Base-by-base conservation (phyloP, 2,113 vertebrate species). In the Hippocampus comes region DNA sequence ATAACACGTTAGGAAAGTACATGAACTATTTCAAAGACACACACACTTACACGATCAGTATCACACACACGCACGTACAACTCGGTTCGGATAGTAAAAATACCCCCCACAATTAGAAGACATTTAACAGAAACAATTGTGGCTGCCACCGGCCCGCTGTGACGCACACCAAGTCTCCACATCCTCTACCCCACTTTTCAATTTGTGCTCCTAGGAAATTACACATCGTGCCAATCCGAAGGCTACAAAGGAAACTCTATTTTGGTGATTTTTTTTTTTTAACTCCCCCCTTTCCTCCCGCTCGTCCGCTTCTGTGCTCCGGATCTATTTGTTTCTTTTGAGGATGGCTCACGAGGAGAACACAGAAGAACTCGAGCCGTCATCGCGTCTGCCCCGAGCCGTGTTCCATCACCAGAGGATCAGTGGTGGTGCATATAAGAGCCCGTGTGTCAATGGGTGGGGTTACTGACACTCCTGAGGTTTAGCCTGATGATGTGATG, bases 311-410 rank as follows among this genome's bases (percentile, higher is more conserved):
- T 78, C 63, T 82, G 70, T 51, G 68, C 71, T 87, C 78, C 73
- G 84, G 75, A 88, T 90, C 85, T 77, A 90, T 88, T 84, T 84
- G 76, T 81, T 84, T 84, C 84, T 86, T 86, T 85, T 88, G 78
- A 86, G 81, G 86, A 87, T 63, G 73, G 79, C 86, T 84, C 83
- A 81, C 82, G 71, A 83, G 83, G 84, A 87, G 85, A 85, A 81
- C 86, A 86, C 63, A 68, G 76, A 86, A 78, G 38, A 63, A 82
- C 68, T 86, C 79, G 69, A 85, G 88, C 83, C 79, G 83, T 90
- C 86, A 87, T 78, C 57, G 79, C 76, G 88, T 81, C 78, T 77
- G 83, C 88, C 84, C 8, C 64, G 71, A 84, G 85, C 81, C 78
- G 67, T 38, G 71, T 65, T 79, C 82, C 88, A 81, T 83, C 78